phyloP scores from a whole-genome alignment of 2,888 invertebrate genomes.

The Macrophya annulata region DNA sequence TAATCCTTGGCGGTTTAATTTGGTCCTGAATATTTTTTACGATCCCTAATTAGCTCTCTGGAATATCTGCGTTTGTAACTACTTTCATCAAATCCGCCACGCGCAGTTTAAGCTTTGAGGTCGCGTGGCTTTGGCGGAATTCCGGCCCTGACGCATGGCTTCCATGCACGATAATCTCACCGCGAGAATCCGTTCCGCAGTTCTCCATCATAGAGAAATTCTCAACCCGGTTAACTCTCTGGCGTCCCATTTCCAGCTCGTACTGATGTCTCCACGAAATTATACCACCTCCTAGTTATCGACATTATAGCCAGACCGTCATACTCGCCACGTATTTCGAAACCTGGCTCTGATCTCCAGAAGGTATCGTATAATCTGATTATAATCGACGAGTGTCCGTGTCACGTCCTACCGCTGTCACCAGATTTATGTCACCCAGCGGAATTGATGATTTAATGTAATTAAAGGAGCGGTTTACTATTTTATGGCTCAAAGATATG shows the following conservation, averaged over 20 bases:
- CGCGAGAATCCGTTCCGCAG: not conserved
- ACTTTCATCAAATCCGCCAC: not conserved
- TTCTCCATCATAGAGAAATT: constrained; percentile 4
- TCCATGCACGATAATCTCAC: constrained; percentile 12
- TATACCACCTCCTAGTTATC: not conserved
- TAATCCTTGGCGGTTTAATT: not conserved
- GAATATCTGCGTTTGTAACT: not conserved
- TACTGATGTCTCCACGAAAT: not conserved
- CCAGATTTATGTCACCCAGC: not conserved
- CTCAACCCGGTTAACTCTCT: not conserved
- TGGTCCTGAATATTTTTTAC: not conserved
- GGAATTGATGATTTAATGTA: not conserved
- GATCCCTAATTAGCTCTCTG: not conserved
- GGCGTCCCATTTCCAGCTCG: not conserved
- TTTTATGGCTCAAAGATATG: not conserved
- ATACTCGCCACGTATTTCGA: not conserved
- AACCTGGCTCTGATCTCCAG: not conserved
- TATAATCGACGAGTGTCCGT: constrained; percentile 3
- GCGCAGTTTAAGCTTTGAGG: constrained; percentile 30
- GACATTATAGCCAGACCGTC: not conserved
- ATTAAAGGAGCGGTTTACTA: not conserved
- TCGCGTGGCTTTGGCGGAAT: constrained; percentile 14
- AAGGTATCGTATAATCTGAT: constrained; percentile 6
- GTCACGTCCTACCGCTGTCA: not conserved
- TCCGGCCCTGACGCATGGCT: constrained; percentile 16